Base-by-base conservation (phyloP, 2,113 vertebrate species). In the Abramis brama region DNA sequence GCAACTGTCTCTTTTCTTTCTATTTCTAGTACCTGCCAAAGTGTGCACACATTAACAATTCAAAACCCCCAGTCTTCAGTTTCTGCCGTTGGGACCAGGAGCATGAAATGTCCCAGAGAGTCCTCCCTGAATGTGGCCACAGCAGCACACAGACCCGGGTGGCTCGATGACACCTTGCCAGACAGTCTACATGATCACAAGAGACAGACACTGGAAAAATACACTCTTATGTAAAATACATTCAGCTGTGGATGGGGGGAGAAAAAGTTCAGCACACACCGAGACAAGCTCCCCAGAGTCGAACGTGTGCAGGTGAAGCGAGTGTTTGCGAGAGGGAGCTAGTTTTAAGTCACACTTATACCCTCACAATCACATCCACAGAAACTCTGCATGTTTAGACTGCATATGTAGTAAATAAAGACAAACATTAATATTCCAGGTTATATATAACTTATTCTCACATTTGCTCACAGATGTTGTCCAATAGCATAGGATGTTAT, bases 11-110 rank as follows among this genome's bases (percentile, higher is more conserved):
- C 71, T 81, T 76, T 73, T 86, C 75, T 84, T 76, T 55, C 76
- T 55, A 78, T 82, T 15, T 85, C 88, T 68, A 60, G 71, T 74
- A 82, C 77, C 87, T 82, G 89, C 86, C 85, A 88, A 82, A 62
- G 82, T 88, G 87, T 52, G 86, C 80, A 33, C 30, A 47, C 86
- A 89, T 89, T 89, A 89, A 88, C 80, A 85, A 89, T 89, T 88
- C 82, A 88, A 88, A 88, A 82, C 50, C 78, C 66, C 77, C 47
- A 66, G 59, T 43, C 76, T 75, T 86, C 74, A 79, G 80, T 68
- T 78, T 84, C 84, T 78, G 79, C 86, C 66, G 36, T 13, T 79
- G 82, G 82, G 89, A 88, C 79, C 55, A 80, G 62, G 52, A 86
- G 33, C 68, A 45, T 86, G 84, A 86, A 73, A 80, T 68, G 84